phyloP scores from a whole-genome alignment of 2,113 vertebrate species.

The Marcusenius ussheri region DNA sequence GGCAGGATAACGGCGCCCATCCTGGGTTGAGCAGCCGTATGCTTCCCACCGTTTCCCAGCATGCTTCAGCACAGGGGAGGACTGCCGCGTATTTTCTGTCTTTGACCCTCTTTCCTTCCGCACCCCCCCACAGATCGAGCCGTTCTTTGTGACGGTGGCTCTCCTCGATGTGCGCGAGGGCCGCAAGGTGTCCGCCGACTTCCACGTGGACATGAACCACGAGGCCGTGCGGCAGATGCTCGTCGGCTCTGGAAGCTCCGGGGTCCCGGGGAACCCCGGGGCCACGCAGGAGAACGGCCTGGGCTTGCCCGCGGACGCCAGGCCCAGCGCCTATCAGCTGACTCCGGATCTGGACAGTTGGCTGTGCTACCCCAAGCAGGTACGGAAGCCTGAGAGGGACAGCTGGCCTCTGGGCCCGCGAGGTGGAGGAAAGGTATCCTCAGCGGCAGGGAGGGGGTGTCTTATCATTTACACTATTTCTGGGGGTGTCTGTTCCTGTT shows the following conservation, averaged over 20 bases:
- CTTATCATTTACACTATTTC: background rate
- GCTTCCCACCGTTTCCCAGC: background rate
- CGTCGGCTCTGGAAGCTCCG: constrained; percentile 33
- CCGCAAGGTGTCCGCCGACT: constrained; percentile 91
- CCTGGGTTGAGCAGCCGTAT: background rate
- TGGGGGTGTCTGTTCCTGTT: background rate
- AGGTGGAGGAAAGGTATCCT: background rate
- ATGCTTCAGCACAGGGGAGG: background rate
- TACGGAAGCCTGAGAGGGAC: constrained; percentile 34
- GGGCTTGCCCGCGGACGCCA: constrained; percentile 56
- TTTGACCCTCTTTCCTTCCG: background rate
- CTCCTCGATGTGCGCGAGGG: constrained; percentile 80
- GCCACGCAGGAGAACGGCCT: constrained; percentile 68
- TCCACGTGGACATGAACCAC: constrained; percentile 90
- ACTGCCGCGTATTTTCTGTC: background rate
- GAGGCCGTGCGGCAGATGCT: constrained; percentile 80
- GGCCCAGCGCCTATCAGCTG: constrained; percentile 68
- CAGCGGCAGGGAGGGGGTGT: background rate
- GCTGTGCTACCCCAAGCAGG: constrained; percentile 91
- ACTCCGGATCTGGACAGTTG: constrained; percentile 76
- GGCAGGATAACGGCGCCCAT: background rate
- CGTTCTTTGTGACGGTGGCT: constrained; percentile 85
- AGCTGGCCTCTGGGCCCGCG: background rate
- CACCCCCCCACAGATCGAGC: constrained; percentile 71
- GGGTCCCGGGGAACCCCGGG: constrained; percentile 37